Conservation (phyloP, 1,140 invertebrate genomes). For the Heliconius nattereri region DNA sequence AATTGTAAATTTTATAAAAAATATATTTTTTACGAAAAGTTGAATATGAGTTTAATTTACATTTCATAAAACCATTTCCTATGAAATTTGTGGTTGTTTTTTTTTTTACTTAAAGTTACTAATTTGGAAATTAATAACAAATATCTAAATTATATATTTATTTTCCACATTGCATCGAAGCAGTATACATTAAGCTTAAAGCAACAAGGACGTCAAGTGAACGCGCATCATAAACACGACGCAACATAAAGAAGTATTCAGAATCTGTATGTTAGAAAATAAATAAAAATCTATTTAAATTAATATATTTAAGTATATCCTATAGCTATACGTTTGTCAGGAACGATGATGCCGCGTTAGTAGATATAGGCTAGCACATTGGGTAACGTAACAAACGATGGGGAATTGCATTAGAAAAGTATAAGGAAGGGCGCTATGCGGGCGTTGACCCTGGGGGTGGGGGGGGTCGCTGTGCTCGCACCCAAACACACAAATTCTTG, state of each 20-base stretch:
- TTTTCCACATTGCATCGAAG: too few relatives aligned
- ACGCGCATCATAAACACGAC: background rate
- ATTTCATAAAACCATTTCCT: background rate
- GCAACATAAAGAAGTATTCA: background rate
- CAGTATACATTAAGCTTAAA: background rate
- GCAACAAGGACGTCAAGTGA: background rate
- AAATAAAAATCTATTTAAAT: too few relatives aligned
- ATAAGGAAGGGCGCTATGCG: conserved; percentile 63
- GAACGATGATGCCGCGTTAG: background rate
- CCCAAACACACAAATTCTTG: conserved; percentile 68
- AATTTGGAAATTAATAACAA: background rate
- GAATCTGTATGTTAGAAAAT: background rate
- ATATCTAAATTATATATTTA: background rate
- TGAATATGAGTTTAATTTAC: background rate
- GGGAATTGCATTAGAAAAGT: conserved; percentile 61
- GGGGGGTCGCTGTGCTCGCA: conserved; percentile 34
- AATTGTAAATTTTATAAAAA: conserved; percentile 9
- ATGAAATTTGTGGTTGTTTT: too few relatives aligned
- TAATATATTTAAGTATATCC: background rate
- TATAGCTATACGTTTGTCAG: background rate
- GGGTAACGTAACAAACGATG: conserved; percentile 44
- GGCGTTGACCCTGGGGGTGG: conserved; percentile 52
- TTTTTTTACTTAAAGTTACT: background rate
- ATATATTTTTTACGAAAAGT: conserved; percentile 2
- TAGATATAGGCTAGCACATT: conserved; percentile 15